Base-by-base conservation (phyloP, 2,888 invertebrate species). In the Leptopilina drosophilae region DNA sequence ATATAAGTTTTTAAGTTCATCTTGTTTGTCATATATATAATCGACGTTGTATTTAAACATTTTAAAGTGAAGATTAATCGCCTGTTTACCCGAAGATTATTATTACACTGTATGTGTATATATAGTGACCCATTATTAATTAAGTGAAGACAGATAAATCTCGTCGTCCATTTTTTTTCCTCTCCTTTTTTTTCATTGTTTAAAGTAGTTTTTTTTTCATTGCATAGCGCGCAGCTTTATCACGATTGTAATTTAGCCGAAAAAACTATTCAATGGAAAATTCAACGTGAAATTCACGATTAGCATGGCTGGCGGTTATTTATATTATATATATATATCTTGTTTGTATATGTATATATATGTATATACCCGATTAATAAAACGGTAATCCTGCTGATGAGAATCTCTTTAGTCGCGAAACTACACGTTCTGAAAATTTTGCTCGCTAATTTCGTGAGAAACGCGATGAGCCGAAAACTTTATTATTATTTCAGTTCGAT, bases 271-370 rank as follows among this genome's bases (percentile, higher is more conserved):
- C 80, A 79, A 82, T 69, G 83, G 85, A 84, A 87, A 88, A 85
- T 85, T 79, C 78, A 80, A 83, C 85, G 86, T 87, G 85, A 82
- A 87, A 88, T 87, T 84, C n/a, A 80, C 82, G 81, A 84, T 86
- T 86, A 86, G 80, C 80, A 80, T 79, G 81, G 77, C 76, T 76
- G 73, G 67, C 76, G 80, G 82, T 80, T 78, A 66, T 9, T 46
- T 46, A 46, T 46, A 46, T 49, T 49, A 12, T 49, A 49, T 49
- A 12, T 49, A 78, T 46, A 6, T 46, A 46, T 62, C 75, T 56
- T 59, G 33, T 15, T 82, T 15, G 26, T 26, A 26, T 26, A 26
- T 26, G n/a, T n/a, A n/a, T n/a, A n/a, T n/a, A n/a, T n/a, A n/a
- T n/a, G n/a, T n/a, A 5, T 33, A 33, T 33, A 33, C 82, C 84